These are phyloP conservation scores for Rissa tridactyla DNA, from an alignment of 2,113 vertebrate genomes.

Conservation along the genomic window DNA sequence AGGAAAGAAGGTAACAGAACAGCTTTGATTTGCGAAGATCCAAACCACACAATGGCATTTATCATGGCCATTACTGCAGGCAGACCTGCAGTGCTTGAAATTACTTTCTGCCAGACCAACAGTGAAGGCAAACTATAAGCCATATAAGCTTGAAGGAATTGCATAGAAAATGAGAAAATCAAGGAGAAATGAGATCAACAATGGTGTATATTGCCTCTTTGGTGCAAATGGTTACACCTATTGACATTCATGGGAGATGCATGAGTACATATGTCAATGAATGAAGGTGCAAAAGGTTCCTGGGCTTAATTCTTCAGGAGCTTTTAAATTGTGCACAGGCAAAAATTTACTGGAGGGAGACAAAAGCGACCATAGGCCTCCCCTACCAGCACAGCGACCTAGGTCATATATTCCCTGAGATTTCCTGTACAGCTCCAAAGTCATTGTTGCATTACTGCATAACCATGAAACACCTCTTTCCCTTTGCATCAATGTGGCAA, in stretches of 20 bases:
- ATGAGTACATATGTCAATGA: not conserved
- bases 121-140: not conserved
- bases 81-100: conserved; percentile 29
- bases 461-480: not conserved
- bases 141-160: not conserved
- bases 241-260: not conserved
- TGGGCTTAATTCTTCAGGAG: not conserved
- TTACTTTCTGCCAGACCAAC: not conserved
- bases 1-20: not conserved
- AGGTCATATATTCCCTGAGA: not conserved
- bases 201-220: not conserved
- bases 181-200: not conserved
- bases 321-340: not conserved
- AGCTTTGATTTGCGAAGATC: not conserved
- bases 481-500: not conserved
- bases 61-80: not conserved
- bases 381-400: not conserved
- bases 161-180: not conserved
- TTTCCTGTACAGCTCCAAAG: not conserved
- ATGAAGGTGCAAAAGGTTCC: not conserved
- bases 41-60: conserved; percentile 28
- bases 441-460: not conserved
- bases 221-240: not conserved
- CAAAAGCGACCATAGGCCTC: not conserved
- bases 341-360: not conserved